Base-by-base conservation (phyloP, 2,797 vertebrate genomes). In the Arctocebus calabarensis region DNA sequence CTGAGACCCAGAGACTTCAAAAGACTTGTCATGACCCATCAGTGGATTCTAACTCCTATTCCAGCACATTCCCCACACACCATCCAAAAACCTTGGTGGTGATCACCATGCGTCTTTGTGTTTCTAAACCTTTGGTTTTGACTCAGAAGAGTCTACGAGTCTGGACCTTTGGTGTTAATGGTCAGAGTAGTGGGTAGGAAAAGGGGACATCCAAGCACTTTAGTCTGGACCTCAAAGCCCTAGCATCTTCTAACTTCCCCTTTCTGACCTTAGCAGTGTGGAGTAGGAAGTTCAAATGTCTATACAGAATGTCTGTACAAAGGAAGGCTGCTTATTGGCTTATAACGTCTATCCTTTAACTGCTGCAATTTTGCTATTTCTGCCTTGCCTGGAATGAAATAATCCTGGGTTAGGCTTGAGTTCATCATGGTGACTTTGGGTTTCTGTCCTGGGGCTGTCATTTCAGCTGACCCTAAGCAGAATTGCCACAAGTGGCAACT, bases 41-140 rank as follows among this genome's bases (percentile, higher is more conserved):
- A 43, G 66, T 34, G 25, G 57, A 32, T 74, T 83, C 43, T 52
- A 19, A 48, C 27, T 43, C 62, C 19, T 66, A 73, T 3, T 8
- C 29, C 1, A 25, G 20, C 5, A 20, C 43, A 22, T 34, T n/a
- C n/a, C 43, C 3, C 2, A 19, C 0, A 0, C 29, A 22, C 62
- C 29, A 13, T 75, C 87, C 79, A n/a, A 81, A 84, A 86, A 10
- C 22, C 37, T 1, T 19, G 59, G 25, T 11, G 48, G 40, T 34
- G 61, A 88, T n/a, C 16, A 48, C 23, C 1, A 0, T 11, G 37
- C 10, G 23, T 12, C 64, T 90, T 88, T 55, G 20, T 52, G 16
- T 82, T 93, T 55, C 75, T 86, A 77, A 90, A 84, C 20, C 14
- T 95, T 55, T 62, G 32, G 29, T 71, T 91, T 94, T 62, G 22